Evolutionary conservation across 1,140 invertebrate species (phyloP).

Genomic region (Drosophila nikananu): DNA sequence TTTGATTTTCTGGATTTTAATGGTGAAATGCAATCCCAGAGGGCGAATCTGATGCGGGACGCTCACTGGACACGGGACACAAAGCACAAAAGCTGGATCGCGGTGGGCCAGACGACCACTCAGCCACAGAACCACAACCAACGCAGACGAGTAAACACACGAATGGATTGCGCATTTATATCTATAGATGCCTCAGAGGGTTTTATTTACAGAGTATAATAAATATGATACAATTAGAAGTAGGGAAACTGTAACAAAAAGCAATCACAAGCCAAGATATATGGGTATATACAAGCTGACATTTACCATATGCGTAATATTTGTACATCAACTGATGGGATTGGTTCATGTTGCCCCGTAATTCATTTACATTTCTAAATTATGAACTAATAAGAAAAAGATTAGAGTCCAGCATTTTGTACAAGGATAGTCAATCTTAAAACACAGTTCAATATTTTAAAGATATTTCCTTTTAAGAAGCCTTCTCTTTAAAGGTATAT

Average conservation of each 20-base stretch:
- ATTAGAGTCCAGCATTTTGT: not conserved
- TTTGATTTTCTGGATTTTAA: not conserved
- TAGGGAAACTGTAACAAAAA: constrained; percentile 41
- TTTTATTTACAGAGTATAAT: constrained; percentile 73
- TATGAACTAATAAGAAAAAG: not conserved
- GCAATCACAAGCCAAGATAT: constrained; percentile 63
- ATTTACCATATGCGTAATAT: constrained; percentile 32
- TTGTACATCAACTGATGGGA: constrained; percentile 46
- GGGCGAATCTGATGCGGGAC: constrained; percentile 34
- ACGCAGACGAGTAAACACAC: constrained; percentile 57
- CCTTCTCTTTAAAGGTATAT: not conserved
- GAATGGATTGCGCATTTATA: constrained; percentile 47
- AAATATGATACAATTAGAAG: constrained; percentile 47
- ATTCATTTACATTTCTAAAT: not conserved
- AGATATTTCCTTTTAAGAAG: no score
- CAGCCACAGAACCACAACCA: constrained; percentile 47
- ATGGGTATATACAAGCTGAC: constrained; percentile 55
- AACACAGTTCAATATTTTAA: not conserved
- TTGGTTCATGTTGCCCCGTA: not conserved
- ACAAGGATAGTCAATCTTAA: not conserved
- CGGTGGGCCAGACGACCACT: not conserved
- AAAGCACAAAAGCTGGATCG: constrained; percentile 41
- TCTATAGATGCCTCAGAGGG: constrained; percentile 41
- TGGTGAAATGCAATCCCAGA: constrained; percentile 29
- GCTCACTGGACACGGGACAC: constrained; percentile 33